Conservation (phyloP, 2,888 invertebrate species). For the Lasioglossum figueresi region DNA sequence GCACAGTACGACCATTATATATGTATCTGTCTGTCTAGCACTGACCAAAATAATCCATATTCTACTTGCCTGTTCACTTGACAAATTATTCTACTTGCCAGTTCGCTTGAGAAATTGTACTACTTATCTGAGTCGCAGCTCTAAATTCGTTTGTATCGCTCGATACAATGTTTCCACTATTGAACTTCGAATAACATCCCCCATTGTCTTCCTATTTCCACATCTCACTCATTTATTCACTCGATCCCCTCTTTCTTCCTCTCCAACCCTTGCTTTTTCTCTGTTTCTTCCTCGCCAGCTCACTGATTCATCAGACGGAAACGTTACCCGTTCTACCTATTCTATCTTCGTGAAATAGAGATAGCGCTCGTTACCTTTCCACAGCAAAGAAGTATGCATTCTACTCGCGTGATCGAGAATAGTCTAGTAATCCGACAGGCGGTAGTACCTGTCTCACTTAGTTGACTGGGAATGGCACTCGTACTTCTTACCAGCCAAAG, state of each 20-base stretch:
- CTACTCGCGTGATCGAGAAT: conserved; percentile 9
- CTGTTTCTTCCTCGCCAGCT: background rate
- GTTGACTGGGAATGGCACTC: conserved; percentile 6
- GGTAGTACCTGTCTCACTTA: background rate
- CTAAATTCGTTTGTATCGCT: background rate
- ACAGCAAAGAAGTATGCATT: background rate
- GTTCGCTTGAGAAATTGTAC: background rate
- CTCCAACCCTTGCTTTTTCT: background rate
- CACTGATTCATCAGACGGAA: background rate
- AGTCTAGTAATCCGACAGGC: conserved; percentile 5
- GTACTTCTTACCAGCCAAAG: background rate
- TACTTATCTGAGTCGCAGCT: background rate
- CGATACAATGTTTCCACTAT: background rate
- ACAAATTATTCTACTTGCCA: background rate
- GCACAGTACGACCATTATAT: background rate
- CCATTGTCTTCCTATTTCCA: background rate
- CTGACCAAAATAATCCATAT: conserved; percentile 1
- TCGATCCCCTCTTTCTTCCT: background rate
- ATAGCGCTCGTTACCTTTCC: conserved; percentile 3
- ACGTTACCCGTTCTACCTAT: background rate
- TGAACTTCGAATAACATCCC: background rate
- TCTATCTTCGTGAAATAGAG: background rate
- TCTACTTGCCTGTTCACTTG: background rate
- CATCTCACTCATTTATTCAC: background rate
- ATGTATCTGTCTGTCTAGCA: background rate